Percentiles rank a stretch among this genome's conserved stretches.
These are phyloP conservation scores for Fopius arisanus DNA, from an alignment of 1,140 invertebrate genomes.

Conservation along the genomic window DNA sequence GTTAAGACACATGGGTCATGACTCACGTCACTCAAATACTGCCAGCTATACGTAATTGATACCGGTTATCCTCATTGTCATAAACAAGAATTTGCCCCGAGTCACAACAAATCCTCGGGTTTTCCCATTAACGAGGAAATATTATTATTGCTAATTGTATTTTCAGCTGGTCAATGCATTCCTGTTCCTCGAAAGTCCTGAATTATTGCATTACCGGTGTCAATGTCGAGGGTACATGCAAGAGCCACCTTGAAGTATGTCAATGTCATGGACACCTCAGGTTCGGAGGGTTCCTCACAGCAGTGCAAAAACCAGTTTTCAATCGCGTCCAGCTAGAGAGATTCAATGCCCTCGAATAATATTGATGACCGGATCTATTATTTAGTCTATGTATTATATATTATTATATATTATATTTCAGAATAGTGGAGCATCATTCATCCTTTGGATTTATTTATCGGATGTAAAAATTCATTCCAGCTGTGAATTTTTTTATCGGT, in stretches of 20 bases:
- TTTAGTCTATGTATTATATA: no score
- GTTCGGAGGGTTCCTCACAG: not conserved
- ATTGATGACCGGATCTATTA: no score
- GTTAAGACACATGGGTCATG: not conserved
- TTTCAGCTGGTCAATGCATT: not conserved
- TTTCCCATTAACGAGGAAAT: not conserved
- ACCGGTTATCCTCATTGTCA: no score
- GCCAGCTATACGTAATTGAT: not conserved
- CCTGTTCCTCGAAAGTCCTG: not conserved
- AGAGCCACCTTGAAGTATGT: not conserved
- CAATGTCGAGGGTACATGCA: not conserved
- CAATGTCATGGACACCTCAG: not conserved
- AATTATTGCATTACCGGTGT: not conserved
- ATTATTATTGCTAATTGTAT: not conserved
- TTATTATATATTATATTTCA: no score
- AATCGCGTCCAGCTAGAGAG: no score
- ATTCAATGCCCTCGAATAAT: no score
- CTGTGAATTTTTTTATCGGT: no score
- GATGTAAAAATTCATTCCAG: no score
- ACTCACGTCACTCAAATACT: not conserved
- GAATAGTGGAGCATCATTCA: no score
- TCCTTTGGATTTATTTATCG: no score
- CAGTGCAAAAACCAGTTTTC: not conserved
- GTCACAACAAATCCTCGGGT: not conserved
- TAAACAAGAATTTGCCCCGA: no score